Conservation (phyloP, 2,797 vertebrate species). For the Pseudomugil gertrudae region DNA sequence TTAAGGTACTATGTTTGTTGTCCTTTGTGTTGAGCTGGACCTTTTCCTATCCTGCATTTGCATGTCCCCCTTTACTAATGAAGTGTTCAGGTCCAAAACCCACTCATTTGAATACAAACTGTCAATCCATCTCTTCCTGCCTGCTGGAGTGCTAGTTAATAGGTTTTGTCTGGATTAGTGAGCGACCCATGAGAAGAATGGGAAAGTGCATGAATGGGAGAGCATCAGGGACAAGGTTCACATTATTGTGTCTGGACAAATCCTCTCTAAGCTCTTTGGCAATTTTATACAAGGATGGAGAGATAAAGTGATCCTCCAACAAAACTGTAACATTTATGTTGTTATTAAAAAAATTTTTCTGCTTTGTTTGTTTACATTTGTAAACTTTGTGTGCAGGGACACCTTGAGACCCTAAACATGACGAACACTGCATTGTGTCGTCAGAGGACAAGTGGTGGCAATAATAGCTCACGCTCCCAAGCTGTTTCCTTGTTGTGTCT, state of each 20-base stretch:
- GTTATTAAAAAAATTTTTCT: not conserved
- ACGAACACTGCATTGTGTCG: not conserved
- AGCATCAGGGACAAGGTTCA: constrained; percentile 56
- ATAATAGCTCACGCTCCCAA: constrained; percentile 2
- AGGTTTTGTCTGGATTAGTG: constrained; percentile 71
- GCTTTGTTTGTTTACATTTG: not conserved
- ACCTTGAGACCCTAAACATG: not conserved
- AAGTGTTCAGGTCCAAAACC: constrained; percentile 35
- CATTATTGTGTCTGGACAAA: constrained; percentile 73
- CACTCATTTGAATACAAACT: constrained; percentile 62
- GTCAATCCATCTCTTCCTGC: constrained; percentile 58
- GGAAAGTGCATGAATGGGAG: constrained; percentile 60
- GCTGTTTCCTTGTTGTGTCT: constrained; percentile 23
- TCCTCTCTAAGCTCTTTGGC: constrained; percentile 58
- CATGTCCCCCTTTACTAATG: constrained; percentile 12
- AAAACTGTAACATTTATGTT: not conserved
- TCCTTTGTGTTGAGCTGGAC: too few relatives aligned
- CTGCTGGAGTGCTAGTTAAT: constrained; percentile 63
- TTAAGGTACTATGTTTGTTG: not conserved
- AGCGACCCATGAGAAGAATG: constrained; percentile 59
- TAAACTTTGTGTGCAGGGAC: not conserved
- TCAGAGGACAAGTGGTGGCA: not conserved
- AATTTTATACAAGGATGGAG: constrained; percentile 29
- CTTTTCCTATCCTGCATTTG: constrained; percentile 24
- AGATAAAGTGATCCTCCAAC: constrained; percentile 14